These are phyloP conservation scores for Cercopithecus mona DNA, from an alignment of 2,113 vertebrate genomes.

Conservation along the genomic window DNA sequence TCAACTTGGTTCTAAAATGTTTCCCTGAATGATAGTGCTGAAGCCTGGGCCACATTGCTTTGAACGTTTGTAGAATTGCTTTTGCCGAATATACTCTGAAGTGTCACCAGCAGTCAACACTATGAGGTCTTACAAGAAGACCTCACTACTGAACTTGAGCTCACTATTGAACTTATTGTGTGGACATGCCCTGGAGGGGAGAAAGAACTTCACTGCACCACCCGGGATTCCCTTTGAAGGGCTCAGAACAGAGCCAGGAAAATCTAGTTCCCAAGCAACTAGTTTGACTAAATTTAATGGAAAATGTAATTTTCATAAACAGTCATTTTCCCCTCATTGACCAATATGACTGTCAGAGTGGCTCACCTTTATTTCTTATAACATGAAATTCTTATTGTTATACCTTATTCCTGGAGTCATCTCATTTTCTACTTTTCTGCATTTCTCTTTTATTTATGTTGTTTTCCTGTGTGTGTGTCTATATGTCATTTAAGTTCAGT, in stretches of 20 bases:
- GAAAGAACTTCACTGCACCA: rapidly evolving
- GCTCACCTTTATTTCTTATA: not conserved
- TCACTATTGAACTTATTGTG: not conserved
- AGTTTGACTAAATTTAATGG: not conserved
- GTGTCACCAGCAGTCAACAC: not conserved
- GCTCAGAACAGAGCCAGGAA: not conserved
- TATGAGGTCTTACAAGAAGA: not conserved
- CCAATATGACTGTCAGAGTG: not conserved
- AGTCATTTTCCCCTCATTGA: not conserved
- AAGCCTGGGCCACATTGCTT: not conserved
- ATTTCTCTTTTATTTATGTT: constrained; percentile 24
- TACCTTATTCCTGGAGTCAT: not conserved
- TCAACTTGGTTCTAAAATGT: not conserved
- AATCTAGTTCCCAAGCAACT: not conserved
- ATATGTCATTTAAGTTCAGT: not conserved
- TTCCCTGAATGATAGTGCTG: not conserved
- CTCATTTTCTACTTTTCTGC: not conserved
- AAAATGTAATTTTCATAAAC: not conserved
- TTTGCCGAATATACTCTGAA: not conserved
- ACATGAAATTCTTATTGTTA: not conserved
- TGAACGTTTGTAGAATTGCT: not conserved
- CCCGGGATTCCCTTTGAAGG: not conserved
- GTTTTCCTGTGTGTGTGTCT: not conserved
- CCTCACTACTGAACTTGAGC: not conserved
- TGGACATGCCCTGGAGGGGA: no score